These are phyloP conservation scores for Uropsilus gracilis DNA, from an alignment of 2,113 vertebrate species.

Conservation along the genomic window DNA sequence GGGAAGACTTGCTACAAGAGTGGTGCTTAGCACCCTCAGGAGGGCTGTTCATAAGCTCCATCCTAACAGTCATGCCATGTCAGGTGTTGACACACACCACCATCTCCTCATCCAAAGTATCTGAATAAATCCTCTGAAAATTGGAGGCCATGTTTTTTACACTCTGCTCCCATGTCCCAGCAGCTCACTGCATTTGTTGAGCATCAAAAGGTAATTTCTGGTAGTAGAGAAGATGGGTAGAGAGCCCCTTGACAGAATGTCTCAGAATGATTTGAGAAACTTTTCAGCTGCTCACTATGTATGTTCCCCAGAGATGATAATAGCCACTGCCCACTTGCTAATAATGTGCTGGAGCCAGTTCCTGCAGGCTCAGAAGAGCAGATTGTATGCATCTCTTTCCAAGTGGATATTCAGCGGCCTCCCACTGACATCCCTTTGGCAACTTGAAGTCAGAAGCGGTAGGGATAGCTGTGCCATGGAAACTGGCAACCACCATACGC, in stretches of 20 bases:
- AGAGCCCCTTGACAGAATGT: background rate
- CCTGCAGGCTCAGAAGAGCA: background rate
- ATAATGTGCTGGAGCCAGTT: background rate
- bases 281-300: background rate
- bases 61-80: background rate
- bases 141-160: background rate
- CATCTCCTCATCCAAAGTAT: background rate
- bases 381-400: background rate
- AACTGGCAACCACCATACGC: background rate
- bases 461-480: background rate
- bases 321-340: background rate
- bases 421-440: background rate
- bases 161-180: background rate
- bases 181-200: background rate
- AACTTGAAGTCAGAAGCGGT: background rate
- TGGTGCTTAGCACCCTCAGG: background rate
- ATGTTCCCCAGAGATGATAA: background rate
- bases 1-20: background rate
- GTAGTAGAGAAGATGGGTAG: background rate
- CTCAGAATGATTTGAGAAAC: background rate
- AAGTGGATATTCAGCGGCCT: background rate
- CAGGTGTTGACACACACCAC: background rate
- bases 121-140: background rate
- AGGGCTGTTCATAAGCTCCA: background rate
- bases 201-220: background rate